These are phyloP conservation scores for Geococcyx californianus DNA, from an alignment of 2,113 vertebrate species.

Conservation along the genomic window DNA sequence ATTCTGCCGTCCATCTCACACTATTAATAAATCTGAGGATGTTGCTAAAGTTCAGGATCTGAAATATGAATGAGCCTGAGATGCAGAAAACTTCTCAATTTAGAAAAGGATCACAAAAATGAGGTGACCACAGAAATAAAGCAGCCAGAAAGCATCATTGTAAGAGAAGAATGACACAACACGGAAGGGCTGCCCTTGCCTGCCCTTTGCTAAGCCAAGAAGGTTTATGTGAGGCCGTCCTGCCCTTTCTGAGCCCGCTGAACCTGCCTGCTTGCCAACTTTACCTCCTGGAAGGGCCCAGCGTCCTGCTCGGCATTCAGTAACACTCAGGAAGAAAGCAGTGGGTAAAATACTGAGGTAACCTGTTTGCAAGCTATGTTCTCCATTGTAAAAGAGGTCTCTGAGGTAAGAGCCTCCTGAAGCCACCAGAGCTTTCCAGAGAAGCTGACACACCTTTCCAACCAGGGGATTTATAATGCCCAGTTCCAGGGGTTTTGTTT, in stretches of 20 bases:
- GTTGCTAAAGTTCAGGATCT: not conserved
- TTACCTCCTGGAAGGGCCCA: not conserved
- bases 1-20: not conserved
- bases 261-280: not conserved
- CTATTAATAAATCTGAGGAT: slow-evolving; percentile 3
- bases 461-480: not conserved
- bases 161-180: not conserved
- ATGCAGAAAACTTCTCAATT: not conserved
- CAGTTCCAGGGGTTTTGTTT: not conserved
- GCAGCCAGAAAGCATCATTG: not conserved
- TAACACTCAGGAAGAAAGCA: not conserved
- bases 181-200: not conserved
- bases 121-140: not conserved
- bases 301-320: too few relatives aligned
- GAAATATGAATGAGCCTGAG: slow-evolving; percentile 39
- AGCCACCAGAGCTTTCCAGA: not conserved
- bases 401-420: not conserved
- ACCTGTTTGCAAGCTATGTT: not conserved
- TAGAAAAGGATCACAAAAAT: slow-evolving; percentile 2
- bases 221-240: not conserved
- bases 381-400: not conserved
- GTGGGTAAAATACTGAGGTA: not conserved
- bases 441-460: not conserved
- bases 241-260: accelerated
- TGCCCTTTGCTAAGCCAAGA: not conserved